Percentiles rank a stretch among this genome's conserved stretches.
phyloP scores from a whole-genome alignment of 2,888 invertebrate genomes.

The Troides aeacus region DNA sequence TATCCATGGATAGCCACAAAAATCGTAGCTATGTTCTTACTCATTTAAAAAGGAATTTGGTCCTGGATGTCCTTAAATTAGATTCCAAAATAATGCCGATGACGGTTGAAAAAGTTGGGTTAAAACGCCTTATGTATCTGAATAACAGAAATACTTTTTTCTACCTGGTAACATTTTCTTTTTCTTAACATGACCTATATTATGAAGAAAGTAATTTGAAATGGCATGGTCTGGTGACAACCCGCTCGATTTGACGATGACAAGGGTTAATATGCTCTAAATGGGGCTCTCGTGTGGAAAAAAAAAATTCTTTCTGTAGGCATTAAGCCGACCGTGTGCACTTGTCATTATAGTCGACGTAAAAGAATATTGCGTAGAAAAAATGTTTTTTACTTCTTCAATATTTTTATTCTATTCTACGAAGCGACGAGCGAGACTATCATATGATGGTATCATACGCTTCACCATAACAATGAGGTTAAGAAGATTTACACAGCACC shows the following conservation, averaged over 20 bases:
- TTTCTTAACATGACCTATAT: not conserved
- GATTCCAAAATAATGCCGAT: too few relatives aligned
- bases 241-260: constrained; percentile 20
- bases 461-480: too few relatives aligned
- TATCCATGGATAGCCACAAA: too few relatives aligned
- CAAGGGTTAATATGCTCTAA: constrained; percentile 20
- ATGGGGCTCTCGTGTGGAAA: constrained; percentile 6
- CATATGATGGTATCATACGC: too few relatives aligned
- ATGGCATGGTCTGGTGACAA: constrained; percentile 2
- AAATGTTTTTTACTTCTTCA: not conserved
- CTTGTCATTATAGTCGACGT: not conserved
- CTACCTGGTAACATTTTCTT: not conserved
- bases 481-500: too few relatives aligned
- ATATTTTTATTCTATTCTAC: too few relatives aligned
- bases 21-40: too few relatives aligned
- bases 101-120: too few relatives aligned
- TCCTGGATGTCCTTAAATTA: too few relatives aligned
- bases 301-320: not conserved
- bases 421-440: too few relatives aligned
- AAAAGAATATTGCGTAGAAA: not conserved
- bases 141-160: not conserved
- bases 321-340: not conserved
- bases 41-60: too few relatives aligned
- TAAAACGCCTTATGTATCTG: too few relatives aligned
- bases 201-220: constrained; percentile 5